Percentiles rank a stretch among this genome's conserved stretches.
phyloP scores from a whole-genome alignment of 2,113 vertebrate species.

The Litocranius walleri region DNA sequence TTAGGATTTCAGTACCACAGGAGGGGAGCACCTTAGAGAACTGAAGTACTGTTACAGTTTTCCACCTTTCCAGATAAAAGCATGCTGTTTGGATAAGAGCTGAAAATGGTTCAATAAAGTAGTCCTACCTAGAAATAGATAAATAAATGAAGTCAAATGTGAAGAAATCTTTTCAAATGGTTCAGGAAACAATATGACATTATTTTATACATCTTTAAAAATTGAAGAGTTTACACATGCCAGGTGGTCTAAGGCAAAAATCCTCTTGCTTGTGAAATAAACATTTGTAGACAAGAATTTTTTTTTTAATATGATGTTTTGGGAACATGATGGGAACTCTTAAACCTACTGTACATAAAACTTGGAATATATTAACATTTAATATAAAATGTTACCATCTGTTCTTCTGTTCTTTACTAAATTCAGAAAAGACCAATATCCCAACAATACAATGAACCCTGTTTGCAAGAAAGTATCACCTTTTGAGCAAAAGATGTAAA shows the following conservation, averaged over 20 bases:
- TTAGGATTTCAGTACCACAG: slow-evolving; percentile 45
- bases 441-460: not conserved
- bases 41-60: slow-evolving; percentile 56
- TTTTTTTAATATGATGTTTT: not conserved
- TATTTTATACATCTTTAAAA: slow-evolving; percentile 37
- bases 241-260: slow-evolving; percentile 26
- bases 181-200: slow-evolving; percentile 47
- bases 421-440: not conserved
- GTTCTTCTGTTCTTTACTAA: not conserved
- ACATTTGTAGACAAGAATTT: not conserved
- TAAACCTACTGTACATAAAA: not conserved
- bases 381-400: not conserved
- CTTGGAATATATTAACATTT: slow-evolving; percentile 4
- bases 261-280: slow-evolving; percentile 19
- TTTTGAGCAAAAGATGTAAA: not conserved
- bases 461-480: not conserved
- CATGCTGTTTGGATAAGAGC: slow-evolving; percentile 67
- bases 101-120: slow-evolving; percentile 57
- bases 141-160: slow-evolving; percentile 57
- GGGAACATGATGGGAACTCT: not conserved
- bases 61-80: slow-evolving; percentile 61
- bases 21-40: slow-evolving; percentile 50
- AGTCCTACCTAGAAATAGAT: slow-evolving; percentile 67
- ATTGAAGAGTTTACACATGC: slow-evolving; percentile 26
- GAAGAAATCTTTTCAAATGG: slow-evolving; percentile 61